Percentiles rank a stretch among this genome's conserved stretches.
These are phyloP conservation scores for Muraenolepis orangiensis DNA, from an alignment of 2,797 vertebrate species.

Conservation along the genomic window DNA sequence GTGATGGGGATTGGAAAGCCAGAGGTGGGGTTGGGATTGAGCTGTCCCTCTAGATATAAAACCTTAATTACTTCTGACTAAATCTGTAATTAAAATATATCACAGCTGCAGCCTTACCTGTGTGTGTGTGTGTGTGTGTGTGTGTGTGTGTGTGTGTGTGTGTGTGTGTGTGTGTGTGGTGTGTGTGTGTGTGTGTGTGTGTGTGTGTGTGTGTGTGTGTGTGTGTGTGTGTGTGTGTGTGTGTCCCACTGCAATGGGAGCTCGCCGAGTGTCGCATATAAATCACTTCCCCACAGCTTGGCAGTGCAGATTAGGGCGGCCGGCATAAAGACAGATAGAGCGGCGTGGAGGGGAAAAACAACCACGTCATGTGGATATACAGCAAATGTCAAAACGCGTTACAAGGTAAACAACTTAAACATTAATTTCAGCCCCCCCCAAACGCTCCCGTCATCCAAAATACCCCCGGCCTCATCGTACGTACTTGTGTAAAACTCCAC, in stretches of 20 bases:
- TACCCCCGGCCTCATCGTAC: not conserved
- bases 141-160: slow-evolving; percentile 9
- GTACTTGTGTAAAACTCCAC: not conserved
- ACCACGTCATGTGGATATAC: slow-evolving; percentile 29
- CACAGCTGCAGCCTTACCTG: slow-evolving; percentile 84
- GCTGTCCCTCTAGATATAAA: slow-evolving; percentile 78
- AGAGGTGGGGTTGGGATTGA: slow-evolving; percentile 50
- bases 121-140: slow-evolving; percentile 50
- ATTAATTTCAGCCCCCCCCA: slow-evolving; percentile 12
- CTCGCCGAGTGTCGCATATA: slow-evolving; percentile 80
- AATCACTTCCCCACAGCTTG: slow-evolving; percentile 75
- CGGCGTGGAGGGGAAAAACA: slow-evolving; percentile 29
- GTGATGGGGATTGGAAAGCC: not conserved
- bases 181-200: slow-evolving; percentile 21
- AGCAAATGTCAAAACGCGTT: not conserved
- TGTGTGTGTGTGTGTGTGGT: slow-evolving; percentile 21
- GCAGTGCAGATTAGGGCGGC: slow-evolving; percentile 56
- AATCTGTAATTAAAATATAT: slow-evolving; percentile 97
- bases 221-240: slow-evolving; percentile 26
- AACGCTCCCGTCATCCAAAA: not conserved
- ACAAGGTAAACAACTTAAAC: not conserved
- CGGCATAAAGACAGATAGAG: slow-evolving; percentile 33
- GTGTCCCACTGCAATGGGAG: slow-evolving; percentile 65
- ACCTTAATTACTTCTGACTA: slow-evolving; percentile 92
- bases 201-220: slow-evolving; percentile 29